Conservation (phyloP, 2,888 invertebrate genomes). For the Macrostomum cliftonense region DNA sequence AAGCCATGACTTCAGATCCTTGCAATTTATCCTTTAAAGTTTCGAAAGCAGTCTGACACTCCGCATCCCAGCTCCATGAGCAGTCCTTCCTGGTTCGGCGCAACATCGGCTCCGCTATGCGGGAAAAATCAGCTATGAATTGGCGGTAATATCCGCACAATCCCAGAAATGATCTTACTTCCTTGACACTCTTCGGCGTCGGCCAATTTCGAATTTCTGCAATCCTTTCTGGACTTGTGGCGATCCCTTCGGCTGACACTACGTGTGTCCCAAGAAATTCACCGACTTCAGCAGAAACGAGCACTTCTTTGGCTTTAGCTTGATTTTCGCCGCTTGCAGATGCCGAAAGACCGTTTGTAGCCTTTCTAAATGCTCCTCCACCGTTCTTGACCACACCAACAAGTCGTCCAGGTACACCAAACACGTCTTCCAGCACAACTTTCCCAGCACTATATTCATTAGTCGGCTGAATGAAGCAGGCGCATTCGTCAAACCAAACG, state of each 20-base stretch:
- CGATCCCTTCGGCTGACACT: background rate
- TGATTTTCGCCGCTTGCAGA: background rate
- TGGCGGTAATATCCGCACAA: slow-evolving; percentile 1
- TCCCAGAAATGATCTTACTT: slow-evolving; percentile 2
- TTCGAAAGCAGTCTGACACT: background rate
- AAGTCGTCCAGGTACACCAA: slow-evolving; percentile 6
- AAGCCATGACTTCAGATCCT: background rate
- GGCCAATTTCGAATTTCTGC: slow-evolving; percentile 2
- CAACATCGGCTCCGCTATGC: slow-evolving; percentile 1
- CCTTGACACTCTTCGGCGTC: background rate
- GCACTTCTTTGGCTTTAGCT: slow-evolving; percentile 10
- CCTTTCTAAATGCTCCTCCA: slow-evolving; percentile 1
- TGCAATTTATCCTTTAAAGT: background rate
- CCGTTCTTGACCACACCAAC: background rate
- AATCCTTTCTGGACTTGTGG: slow-evolving; percentile 2
- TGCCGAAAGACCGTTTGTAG: slow-evolving; percentile 2
- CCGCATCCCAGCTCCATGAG: background rate
- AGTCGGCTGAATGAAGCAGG: background rate
- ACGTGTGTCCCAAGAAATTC: slow-evolving; percentile 4
- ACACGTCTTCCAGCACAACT: background rate
- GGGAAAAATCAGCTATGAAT: slow-evolving; percentile 6
- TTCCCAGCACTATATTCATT: background rate
- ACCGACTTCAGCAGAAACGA: slow-evolving; percentile 10
- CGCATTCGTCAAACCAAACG: too few relatives aligned
- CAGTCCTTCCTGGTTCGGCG: background rate